Evolutionary conservation across 2,113 vertebrate genomes (phyloP).

Genomic region (Platysternon megacephalum): DNA sequence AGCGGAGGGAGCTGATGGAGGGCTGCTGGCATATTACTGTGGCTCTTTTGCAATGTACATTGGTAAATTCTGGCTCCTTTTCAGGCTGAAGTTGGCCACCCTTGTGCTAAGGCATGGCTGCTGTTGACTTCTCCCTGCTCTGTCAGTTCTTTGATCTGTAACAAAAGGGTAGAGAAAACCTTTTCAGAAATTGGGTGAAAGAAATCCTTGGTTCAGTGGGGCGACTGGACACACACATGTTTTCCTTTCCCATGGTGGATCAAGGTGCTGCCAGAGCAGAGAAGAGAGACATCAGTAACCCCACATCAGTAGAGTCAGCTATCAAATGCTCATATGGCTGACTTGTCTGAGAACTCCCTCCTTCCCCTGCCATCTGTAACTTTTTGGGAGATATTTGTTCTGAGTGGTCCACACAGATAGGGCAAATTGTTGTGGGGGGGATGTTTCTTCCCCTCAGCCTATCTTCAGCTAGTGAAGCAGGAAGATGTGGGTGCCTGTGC

Average conservation of each 20-base stretch:
- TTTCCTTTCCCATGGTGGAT: neutral
- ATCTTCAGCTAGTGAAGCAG: neutral
- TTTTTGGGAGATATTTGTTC: neutral
- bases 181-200: neutral
- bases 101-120: neutral
- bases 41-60: too few species aligned
- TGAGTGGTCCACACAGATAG: neutral
- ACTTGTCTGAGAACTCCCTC: neutral
- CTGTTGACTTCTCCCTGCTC: neutral
- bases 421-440: neutral
- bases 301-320: neutral
- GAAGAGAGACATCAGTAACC: slow-evolving; percentile 10
- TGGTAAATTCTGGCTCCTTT: too few species aligned
- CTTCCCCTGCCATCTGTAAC: neutral
- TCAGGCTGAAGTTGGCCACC: too few species aligned
- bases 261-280: neutral
- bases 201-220: neutral
- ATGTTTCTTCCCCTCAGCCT: neutral
- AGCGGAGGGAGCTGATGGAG: too few species aligned
- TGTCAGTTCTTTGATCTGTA: neutral
- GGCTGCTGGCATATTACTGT: too few species aligned
- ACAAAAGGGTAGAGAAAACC: neutral
- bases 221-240: neutral
- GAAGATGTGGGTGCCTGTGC: neutral
- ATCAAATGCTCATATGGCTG: slow-evolving; percentile 3